Conservation (phyloP, 2,888 invertebrate species). For the Graphium colonna region DNA sequence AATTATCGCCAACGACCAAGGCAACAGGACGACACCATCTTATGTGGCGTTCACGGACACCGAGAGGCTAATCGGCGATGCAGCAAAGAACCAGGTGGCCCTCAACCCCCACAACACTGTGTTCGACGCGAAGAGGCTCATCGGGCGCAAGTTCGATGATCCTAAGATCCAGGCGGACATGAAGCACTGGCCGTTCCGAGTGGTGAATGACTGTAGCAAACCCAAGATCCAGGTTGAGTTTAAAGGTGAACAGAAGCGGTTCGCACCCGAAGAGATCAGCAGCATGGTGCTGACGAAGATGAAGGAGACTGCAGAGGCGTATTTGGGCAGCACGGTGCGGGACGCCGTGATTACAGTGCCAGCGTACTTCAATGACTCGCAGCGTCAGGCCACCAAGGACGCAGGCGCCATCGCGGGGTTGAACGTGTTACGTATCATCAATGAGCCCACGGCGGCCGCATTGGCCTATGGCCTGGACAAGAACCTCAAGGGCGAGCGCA, state of each 20-base stretch:
- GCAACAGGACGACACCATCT: constrained; percentile 92
- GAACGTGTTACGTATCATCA: constrained; percentile 90
- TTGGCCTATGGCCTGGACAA: constrained; percentile 86
- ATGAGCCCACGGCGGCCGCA: constrained; percentile 89
- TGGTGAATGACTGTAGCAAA: constrained; percentile 82
- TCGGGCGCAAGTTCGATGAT: constrained; percentile 89
- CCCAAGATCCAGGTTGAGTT: constrained; percentile 85
- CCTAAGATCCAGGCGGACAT: constrained; percentile 88
- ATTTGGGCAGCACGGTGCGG: constrained; percentile 82
- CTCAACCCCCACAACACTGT: constrained; percentile 88
- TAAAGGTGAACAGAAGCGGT: constrained; percentile 82
- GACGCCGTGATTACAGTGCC: constrained; percentile 91
- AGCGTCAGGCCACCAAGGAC: constrained; percentile 89
- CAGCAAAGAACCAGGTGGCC: constrained; percentile 91
- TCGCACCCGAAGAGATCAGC: constrained; percentile 85
- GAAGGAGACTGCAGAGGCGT: constrained; percentile 86
- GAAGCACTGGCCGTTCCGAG: constrained; percentile 91
- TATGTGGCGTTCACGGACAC: constrained; percentile 93
- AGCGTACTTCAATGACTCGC: constrained; percentile 88
- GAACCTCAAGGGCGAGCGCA: constrained; percentile 82
- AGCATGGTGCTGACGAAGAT: constrained; percentile 81
- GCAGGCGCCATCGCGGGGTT: constrained; percentile 88
- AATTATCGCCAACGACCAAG: constrained; percentile 95
- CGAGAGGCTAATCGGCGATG: constrained; percentile 91
- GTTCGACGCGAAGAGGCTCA: constrained; percentile 89